Evolutionary conservation across 1,140 invertebrate species (phyloP).

Genomic region (Trissolcus basalis): DNA sequence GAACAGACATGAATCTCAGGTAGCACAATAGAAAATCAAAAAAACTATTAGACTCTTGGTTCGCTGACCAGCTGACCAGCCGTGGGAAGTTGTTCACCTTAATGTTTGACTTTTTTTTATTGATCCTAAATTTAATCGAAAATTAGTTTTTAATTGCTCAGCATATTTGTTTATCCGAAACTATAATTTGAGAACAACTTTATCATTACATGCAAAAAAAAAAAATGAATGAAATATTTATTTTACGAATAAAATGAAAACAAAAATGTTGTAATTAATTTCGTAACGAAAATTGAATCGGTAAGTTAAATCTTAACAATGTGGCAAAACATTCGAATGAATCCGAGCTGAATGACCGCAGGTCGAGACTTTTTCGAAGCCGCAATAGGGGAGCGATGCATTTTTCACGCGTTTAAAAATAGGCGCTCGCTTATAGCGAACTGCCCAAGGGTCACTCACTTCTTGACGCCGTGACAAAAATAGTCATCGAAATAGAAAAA

Average conservation of each 20-base stretch:
- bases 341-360: conserved; percentile 28
- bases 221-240: too few relatives aligned
- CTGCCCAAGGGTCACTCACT: conserved; percentile 77
- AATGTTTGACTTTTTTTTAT: conserved; percentile 22
- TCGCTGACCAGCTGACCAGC: conserved; percentile 75
- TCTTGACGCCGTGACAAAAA: conserved; percentile 70
- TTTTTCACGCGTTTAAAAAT: conserved; percentile 75
- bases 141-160: too few relatives aligned
- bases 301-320: background rate
- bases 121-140: background rate
- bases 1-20: conserved; percentile 63
- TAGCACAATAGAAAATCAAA: conserved; percentile 71
- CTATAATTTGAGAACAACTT: too few relatives aligned
- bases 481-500: conserved; percentile 69
- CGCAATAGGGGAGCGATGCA: conserved; percentile 65
- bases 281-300: background rate
- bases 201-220: too few relatives aligned
- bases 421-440: conserved; percentile 68
- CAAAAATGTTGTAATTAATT: too few relatives aligned
- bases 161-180: too few relatives aligned
- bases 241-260: too few relatives aligned
- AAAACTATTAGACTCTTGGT: conserved; percentile 55
- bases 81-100: conserved; percentile 71
- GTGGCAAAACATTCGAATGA: background rate
- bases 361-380: conserved; percentile 53